Evolutionary conservation across 2,113 vertebrate species (phyloP).

Genomic region (Lampris megalopsis): DNA sequence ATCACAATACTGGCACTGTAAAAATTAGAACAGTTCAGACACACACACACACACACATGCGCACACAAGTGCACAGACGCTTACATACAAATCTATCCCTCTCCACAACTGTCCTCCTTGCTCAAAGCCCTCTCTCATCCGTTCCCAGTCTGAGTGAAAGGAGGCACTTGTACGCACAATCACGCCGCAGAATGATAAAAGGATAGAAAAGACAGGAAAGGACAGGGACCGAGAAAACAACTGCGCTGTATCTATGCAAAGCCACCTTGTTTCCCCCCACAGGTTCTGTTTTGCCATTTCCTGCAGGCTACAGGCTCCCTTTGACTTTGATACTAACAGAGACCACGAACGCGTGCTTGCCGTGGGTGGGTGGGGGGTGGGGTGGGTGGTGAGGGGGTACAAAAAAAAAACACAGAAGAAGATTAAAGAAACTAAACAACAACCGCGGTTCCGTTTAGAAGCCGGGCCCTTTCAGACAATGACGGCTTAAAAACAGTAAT

Average conservation of each 20-base stretch:
- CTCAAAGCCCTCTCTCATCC: slow-evolving; percentile 35
- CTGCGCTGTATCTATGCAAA: slow-evolving; percentile 50
- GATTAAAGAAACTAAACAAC: slow-evolving; percentile 61
- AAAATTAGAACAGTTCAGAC: background rate
- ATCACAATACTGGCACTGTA: slow-evolving; percentile 18
- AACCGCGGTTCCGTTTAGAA: slow-evolving; percentile 62
- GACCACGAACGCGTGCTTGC: slow-evolving; percentile 41
- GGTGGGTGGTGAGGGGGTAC: background rate
- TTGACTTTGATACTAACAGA: slow-evolving; percentile 41
- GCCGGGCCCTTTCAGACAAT: slow-evolving; percentile 70
- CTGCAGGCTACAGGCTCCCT: slow-evolving; percentile 17
- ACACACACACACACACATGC: background rate
- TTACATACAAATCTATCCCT: slow-evolving; percentile 30
- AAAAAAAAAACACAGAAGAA: slow-evolving; percentile 45
- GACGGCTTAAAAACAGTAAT: slow-evolving; percentile 82
- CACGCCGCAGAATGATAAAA: slow-evolving; percentile 36
- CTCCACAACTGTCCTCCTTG: slow-evolving; percentile 28
- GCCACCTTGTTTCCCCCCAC: slow-evolving; percentile 21
- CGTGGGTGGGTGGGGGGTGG: background rate
- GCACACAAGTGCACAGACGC: background rate
- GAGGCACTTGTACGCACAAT: slow-evolving; percentile 44
- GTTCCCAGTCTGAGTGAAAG: slow-evolving; percentile 46
- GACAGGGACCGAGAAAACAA: slow-evolving; percentile 13
- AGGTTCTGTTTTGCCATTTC: slow-evolving; percentile 33
- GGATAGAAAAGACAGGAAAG: slow-evolving; percentile 33